These are phyloP conservation scores for Arctocebus calabarensis DNA, from an alignment of 2,797 vertebrate genomes.

Conservation along the genomic window DNA sequence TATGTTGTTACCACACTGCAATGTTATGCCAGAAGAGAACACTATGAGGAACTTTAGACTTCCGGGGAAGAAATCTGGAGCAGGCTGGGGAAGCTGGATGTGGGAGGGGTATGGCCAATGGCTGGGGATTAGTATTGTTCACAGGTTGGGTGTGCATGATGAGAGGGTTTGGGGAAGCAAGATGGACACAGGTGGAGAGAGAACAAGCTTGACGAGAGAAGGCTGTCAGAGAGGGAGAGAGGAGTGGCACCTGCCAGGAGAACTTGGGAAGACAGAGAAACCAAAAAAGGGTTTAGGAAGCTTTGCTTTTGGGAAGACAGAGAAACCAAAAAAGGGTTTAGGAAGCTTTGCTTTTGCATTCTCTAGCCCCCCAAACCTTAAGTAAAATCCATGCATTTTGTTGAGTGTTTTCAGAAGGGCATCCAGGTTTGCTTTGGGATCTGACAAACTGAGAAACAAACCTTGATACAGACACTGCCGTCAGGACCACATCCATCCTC, in stretches of 20 bases:
- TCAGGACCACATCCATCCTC: no score
- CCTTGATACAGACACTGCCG: not conserved
- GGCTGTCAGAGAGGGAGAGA: not conserved
- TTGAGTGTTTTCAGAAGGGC: not conserved
- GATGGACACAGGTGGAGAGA: not conserved
- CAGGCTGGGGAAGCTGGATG: not conserved
- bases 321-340: not conserved
- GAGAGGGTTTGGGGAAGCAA: not conserved
- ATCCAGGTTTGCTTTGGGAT: not conserved
- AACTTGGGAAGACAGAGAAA: not conserved
- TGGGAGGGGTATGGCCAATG: accelerated
- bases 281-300: not conserved
- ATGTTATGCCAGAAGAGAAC: not conserved
- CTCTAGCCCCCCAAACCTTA: not conserved
- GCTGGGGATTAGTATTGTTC: not conserved
- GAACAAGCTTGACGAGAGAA: not conserved
- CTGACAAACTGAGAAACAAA: not conserved
- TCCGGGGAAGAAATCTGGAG: not conserved
- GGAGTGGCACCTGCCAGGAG: not conserved
- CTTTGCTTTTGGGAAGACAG: not conserved
- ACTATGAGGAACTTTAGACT: accelerated
- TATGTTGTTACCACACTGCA: not conserved
- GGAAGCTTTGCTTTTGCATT: not conserved
- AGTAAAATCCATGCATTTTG: not conserved
- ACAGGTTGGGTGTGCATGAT: not conserved